Conservation (phyloP, 2,113 vertebrate species). For the Sturnira hondurensis region DNA sequence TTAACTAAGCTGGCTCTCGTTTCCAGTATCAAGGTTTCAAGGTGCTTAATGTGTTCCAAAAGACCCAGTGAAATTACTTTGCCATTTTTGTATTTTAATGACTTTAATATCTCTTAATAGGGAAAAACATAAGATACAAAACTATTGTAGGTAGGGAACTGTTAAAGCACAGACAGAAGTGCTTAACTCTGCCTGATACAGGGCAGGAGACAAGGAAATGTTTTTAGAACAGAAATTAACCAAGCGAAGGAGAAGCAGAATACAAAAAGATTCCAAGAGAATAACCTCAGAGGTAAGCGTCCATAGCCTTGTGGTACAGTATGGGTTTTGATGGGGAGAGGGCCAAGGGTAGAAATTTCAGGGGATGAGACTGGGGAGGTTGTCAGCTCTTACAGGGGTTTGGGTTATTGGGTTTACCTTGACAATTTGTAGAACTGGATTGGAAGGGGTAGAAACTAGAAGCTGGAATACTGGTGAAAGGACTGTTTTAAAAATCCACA, state of each 20-base stretch:
- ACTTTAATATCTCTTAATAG: neutral
- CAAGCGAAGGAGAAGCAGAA: neutral
- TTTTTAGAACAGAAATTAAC: neutral
- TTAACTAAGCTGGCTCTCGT: neutral
- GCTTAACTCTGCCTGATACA: neutral
- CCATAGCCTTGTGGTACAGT: neutral
- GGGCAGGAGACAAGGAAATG: neutral
- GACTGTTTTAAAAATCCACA: neutral
- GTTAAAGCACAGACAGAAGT: neutral
- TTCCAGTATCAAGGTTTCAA: neutral
- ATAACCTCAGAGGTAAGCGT: neutral
- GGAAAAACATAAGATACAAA: neutral
- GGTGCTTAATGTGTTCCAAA: neutral
- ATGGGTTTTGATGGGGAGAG: neutral
- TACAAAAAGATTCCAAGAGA: neutral
- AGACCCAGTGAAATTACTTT: neutral
- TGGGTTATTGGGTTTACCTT: neutral
- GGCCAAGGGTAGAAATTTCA: neutral
- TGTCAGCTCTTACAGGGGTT: neutral
- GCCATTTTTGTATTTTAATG: neutral
- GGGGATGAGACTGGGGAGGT: neutral
- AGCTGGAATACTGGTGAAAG: neutral
- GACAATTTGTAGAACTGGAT: neutral
- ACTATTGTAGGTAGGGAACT: neutral
- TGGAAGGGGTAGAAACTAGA: neutral